Evolutionary conservation across 2,888 invertebrate species (phyloP).

Genomic region (Lutraria lutraria): DNA sequence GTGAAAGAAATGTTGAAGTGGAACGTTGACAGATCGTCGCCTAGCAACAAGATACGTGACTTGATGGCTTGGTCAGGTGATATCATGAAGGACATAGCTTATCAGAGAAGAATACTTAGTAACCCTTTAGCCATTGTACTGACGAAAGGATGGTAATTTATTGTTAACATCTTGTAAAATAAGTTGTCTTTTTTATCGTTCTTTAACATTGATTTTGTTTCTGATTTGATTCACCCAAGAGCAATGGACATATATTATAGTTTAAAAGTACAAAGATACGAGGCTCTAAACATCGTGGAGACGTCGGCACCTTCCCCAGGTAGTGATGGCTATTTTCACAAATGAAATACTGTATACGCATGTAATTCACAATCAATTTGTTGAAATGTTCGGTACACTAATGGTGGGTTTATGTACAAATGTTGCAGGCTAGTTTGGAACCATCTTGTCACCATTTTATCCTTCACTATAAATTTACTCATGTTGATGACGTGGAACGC

Average conservation of each 20-base stretch:
- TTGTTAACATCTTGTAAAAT: background rate
- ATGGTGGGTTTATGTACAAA: too few relatives aligned
- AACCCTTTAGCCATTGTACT: slow-evolving; percentile 84
- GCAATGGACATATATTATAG: too few relatives aligned
- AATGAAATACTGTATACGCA: too few relatives aligned
- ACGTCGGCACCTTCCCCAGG: too few relatives aligned
- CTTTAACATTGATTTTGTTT: too few relatives aligned
- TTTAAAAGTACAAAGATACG: too few relatives aligned
- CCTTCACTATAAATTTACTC: slow-evolving; percentile 85
- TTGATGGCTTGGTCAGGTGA: slow-evolving; percentile 87
- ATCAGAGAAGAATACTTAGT: slow-evolving; percentile 85
- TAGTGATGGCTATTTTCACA: too few relatives aligned
- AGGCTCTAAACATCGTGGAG: too few relatives aligned
- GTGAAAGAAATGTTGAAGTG: slow-evolving; percentile 87
- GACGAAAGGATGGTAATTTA: slow-evolving; percentile 85
- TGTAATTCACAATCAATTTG: too few relatives aligned
- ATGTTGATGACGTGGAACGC: slow-evolving; percentile 86
- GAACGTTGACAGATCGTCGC: slow-evolving; percentile 86
- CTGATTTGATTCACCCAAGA: too few relatives aligned
- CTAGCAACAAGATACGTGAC: slow-evolving; percentile 87
- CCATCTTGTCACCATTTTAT: slow-evolving; percentile 83
- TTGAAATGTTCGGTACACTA: too few relatives aligned
- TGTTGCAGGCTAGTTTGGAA: slow-evolving; percentile 85
- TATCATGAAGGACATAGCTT: slow-evolving; percentile 86
- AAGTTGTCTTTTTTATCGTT: background rate